A percentile compares a stretch with the other conserved stretches of the same genome.
These are phyloP conservation scores for Cyanoliseus patagonus DNA, from an alignment of 2,113 vertebrate species.

Conservation along the genomic window DNA sequence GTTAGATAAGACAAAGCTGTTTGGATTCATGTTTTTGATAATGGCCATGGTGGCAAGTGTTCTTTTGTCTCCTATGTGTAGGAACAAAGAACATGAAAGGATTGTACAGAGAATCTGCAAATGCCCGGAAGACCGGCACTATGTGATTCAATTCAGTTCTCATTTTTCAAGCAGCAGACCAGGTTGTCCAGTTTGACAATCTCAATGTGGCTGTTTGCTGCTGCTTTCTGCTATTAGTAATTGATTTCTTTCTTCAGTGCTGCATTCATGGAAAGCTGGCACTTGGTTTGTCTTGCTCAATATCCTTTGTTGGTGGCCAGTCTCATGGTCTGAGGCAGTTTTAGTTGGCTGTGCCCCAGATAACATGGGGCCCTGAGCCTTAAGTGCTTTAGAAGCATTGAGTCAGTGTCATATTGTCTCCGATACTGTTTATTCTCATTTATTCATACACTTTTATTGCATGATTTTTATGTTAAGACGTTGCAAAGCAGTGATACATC, in stretches of 20 bases:
- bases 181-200: background rate
- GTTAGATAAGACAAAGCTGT: background rate
- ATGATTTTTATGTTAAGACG: background rate
- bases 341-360: background rate
- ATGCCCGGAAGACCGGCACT: background rate
- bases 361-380: background rate
- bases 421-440: background rate
- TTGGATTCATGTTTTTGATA: background rate
- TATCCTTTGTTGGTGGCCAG: background rate
- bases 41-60: background rate
- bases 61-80: background rate
- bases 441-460: background rate
- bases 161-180: background rate
- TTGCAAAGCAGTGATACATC: background rate
- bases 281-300: accelerated
- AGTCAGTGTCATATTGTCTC: background rate
- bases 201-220: background rate
- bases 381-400: background rate
- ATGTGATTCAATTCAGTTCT: background rate
- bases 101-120: background rate
- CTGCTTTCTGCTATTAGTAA: background rate
- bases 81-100: background rate
- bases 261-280: background rate
- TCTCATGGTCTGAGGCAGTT: background rate
- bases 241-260: background rate